Conservation (phyloP, 2,113 vertebrate genomes). For the Scopus umbretta region DNA sequence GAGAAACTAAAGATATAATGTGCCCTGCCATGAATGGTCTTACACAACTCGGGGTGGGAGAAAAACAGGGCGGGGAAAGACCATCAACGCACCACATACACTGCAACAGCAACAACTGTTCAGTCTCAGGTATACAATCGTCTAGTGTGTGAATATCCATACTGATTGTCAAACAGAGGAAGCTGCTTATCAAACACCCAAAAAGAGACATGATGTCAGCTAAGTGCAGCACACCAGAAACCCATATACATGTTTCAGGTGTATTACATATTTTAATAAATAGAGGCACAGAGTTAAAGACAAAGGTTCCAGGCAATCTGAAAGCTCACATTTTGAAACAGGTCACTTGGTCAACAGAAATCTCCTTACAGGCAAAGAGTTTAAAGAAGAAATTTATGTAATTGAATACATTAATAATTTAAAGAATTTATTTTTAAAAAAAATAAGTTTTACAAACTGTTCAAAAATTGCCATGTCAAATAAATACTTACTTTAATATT, state of each 20-base stretch:
- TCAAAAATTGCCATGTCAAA: background rate
- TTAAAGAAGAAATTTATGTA: background rate
- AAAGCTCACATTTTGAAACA: background rate
- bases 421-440: background rate
- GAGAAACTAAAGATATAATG: background rate
- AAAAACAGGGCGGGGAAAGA: background rate
- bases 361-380: background rate
- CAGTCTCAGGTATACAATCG: background rate
- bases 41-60: background rate
- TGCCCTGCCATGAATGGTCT: background rate
- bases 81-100: background rate
- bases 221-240: background rate
- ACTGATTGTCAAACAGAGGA: background rate
- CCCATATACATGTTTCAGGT: background rate
- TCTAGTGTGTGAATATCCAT: background rate
- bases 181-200: background rate
- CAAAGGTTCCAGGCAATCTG: background rate
- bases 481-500: background rate
- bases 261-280: background rate
- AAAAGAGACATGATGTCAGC: background rate
- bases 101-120: background rate
- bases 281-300: background rate
- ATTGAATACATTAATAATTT: background rate
- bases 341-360: background rate
- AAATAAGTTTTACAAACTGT: background rate